These are phyloP conservation scores for Muscicapa adusta DNA, from an alignment of 2,113 vertebrate genomes.

Conservation along the genomic window DNA sequence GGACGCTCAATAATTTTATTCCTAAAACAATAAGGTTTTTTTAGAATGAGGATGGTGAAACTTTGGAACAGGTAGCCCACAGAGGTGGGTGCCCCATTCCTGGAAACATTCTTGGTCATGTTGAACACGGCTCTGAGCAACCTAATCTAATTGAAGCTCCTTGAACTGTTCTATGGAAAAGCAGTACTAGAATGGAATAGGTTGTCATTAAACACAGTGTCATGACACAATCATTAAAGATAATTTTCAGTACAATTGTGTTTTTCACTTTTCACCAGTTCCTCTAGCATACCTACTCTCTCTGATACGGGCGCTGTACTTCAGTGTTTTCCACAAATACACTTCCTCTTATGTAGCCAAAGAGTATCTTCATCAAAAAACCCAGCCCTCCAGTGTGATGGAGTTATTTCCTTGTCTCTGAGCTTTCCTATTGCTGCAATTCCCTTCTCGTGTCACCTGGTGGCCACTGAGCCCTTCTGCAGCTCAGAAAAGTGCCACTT, in stretches of 20 bases:
- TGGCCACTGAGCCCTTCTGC: slow-evolving; percentile 23
- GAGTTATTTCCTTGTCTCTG: not conserved
- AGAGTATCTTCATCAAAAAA: not conserved
- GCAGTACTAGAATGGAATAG: not conserved
- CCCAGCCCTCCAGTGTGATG: fast-evolving
- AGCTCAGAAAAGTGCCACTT: not conserved
- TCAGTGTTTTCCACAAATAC: not conserved
- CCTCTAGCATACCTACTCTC: not conserved
- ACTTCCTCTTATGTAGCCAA: not conserved
- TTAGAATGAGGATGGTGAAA: not conserved
- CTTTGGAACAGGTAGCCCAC: not conserved
- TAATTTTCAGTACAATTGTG: not conserved
- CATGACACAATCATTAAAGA: not conserved
- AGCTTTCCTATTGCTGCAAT: not conserved
- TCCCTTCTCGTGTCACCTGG: slow-evolving; percentile 53
- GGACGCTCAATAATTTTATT: not conserved
- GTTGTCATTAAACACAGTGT: not conserved
- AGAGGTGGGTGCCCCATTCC: not conserved
- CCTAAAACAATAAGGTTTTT: not conserved
- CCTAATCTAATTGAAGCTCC: not conserved
- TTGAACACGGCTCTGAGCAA: not conserved
- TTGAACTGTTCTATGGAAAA: not conserved
- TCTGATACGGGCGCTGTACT: not conserved
- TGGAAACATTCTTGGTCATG: not conserved
- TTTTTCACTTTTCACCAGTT: not conserved